Conservation (phyloP, 1,140 invertebrate genomes). For the Heliconius nattereri region DNA sequence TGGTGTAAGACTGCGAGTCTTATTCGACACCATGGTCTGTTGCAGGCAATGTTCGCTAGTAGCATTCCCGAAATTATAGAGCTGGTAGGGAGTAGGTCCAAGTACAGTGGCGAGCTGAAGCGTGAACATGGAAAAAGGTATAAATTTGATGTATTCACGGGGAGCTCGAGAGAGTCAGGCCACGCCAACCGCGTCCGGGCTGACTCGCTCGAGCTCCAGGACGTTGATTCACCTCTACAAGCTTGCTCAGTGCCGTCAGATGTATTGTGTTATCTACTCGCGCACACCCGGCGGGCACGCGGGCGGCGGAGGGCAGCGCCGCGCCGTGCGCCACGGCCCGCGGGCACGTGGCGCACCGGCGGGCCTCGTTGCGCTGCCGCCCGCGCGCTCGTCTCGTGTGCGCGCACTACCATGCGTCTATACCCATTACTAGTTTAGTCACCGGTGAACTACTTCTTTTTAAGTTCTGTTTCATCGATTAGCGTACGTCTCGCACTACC, state of each 20-base stretch:
- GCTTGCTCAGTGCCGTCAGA: slow-evolving; percentile 82
- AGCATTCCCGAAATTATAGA: slow-evolving; percentile 99
- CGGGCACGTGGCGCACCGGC: slow-evolving; percentile 46
- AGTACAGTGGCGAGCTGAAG: slow-evolving; percentile 98
- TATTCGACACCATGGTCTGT: slow-evolving; percentile 82
- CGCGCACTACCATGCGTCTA: slow-evolving; percentile 78
- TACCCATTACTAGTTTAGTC: slow-evolving; percentile 73
- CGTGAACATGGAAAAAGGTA: slow-evolving; percentile 99
- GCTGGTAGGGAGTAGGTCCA: slow-evolving; percentile 98
- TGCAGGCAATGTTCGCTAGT: slow-evolving; percentile 98
- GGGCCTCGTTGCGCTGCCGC: slow-evolving; percentile 34
- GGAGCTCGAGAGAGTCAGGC: slow-evolving; percentile 72
- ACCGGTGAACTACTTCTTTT: slow-evolving; percentile 77
- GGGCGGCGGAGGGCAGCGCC: slow-evolving; percentile 35
- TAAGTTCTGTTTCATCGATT: slow-evolving; percentile 78
- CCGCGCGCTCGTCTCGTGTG: slow-evolving; percentile 61
- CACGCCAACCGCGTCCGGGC: slow-evolving; percentile 51
- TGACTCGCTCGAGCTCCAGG: slow-evolving; percentile 69
- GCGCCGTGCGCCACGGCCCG: slow-evolving; percentile 46
- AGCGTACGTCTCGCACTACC: slow-evolving; percentile 68
- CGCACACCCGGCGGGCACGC: slow-evolving; percentile 59
- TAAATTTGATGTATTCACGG: slow-evolving; percentile 90
- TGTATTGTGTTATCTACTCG: slow-evolving; percentile 82
- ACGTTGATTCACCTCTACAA: slow-evolving; percentile 71
- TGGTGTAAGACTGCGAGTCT: slow-evolving; percentile 58